A percentile compares a stretch with the other conserved stretches of the same genome.
Conservation (phyloP, 2,888 invertebrate species). For the Drosophila stalkeri region DNA sequence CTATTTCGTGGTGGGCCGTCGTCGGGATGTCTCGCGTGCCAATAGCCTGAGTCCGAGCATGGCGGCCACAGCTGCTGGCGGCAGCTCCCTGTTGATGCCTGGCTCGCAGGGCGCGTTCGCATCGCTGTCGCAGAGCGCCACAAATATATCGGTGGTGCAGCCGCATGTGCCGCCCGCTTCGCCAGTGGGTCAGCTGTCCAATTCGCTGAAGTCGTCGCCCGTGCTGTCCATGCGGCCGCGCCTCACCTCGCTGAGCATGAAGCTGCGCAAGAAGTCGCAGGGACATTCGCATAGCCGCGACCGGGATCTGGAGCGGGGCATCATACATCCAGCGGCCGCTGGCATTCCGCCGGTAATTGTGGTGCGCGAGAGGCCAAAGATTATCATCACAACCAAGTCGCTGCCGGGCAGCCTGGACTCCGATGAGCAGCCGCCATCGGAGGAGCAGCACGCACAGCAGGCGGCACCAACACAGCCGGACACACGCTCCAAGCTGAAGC, state of each 20-base stretch:
- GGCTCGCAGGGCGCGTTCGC: conserved; percentile 65
- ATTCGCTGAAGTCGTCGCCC: conserved; percentile 85
- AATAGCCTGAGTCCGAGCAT: conserved; percentile 83
- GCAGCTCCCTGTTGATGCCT: conserved; percentile 77
- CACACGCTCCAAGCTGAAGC: conserved; percentile 74
- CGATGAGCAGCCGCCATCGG: conserved; percentile 86
- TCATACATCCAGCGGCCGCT: conserved; percentile 64
- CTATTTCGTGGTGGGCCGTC: conserved; percentile 93
- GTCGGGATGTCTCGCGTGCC: conserved; percentile 84
- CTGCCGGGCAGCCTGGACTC: conserved; percentile 93
- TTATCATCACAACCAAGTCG: conserved; percentile 88
- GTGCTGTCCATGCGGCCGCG: conserved; percentile 83
- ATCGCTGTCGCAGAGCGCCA: conserved; percentile 83
- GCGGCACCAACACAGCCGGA: conserved; percentile 58
- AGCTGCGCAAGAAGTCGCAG: conserved; percentile 82
- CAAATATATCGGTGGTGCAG: conserved; percentile 84
- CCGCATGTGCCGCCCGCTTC: conserved; percentile 84
- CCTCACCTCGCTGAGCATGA: conserved; percentile 84
- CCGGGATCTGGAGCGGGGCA: conserved; percentile 78
- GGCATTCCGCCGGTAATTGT: conserved; percentile 77
- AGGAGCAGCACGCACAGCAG: conserved; percentile 7
- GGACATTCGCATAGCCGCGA: conserved; percentile 43
- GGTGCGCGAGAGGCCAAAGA: conserved; percentile 85
- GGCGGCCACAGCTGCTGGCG: conserved; percentile 63
- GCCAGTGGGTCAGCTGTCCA: conserved; percentile 83